Evolutionary conservation across 1,140 invertebrate species (phyloP), one percentile per base, ranked within the genome.

Genomic region (Dermatophagoides farinae): DNA sequence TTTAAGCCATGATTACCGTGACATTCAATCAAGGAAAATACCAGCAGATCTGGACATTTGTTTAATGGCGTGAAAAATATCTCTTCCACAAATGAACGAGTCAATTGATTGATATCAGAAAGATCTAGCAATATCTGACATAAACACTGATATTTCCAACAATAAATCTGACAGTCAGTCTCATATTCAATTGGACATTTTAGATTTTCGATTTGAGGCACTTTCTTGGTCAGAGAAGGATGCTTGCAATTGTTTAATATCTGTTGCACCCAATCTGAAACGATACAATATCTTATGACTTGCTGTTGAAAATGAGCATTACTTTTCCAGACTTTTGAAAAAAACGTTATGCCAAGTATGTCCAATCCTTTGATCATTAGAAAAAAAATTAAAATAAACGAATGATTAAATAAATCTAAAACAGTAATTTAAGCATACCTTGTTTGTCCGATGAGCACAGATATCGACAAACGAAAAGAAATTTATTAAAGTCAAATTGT

Each of bases 31-130:
- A 96, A 71, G 1, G 84, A 86, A 31, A 97, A 71, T 9, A 92
- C 78, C 12, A 97, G 75, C 20, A 97, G 81, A 72, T 97, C 92
- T 0, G 91, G 90, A 73, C 90, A 96, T 70, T 90, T 83, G 69
- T 88, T 83, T 11, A 91, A 75, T 0, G 91, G 90, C 72, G 85
- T 84, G 70, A 92, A 92, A 65, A 97, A 88, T 14, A 95, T 71
- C 64, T 97, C 91, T 66, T 86, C 83, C 1, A 91, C 84, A 69
- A 83, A 79, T 50, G 74, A 73, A 67, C 83, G 84, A 43, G 52
- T 41, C 47, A 47, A 6, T 40, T 53, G 16, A 37, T 22, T 52
- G 31, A 8, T 4, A 16, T 22, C 51, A 53, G 61, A 61, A 14
- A 64, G 31, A 16, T 65, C 64, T 6, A 65, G 41, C 11, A 65